Base-by-base conservation (phyloP, 2,888 invertebrate species). In the Disparrhopalites patrizii region DNA sequence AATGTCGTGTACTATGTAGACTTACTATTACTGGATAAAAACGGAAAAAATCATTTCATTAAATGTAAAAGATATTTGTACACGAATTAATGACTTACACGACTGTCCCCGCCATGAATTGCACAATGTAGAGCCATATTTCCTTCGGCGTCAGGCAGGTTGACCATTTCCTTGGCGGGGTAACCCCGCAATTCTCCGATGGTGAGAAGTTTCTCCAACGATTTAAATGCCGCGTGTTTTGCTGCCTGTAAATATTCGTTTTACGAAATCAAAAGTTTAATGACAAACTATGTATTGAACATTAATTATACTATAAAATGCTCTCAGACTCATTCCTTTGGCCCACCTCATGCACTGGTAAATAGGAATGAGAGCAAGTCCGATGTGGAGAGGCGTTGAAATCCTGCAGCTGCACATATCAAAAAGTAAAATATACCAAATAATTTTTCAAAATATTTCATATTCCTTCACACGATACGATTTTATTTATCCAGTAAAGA, bases 161-260 rank as follows among this genome's bases (percentile, higher is more conserved):
- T 87, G 75, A 93, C 87, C 87, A 93, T 89, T 76, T 87, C 86
- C 73, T 87, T 88, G 33, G 91, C 82, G 0, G 86, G 85, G 77
- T 89, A 89, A 0, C 91, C 92, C 8, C 30, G n/a, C 3, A 84
- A 81, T 4, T 43, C 43, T 79, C 91, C 90, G 4, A 90, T 90
- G 87, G 89, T 88, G 1, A 90, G 82, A 71, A 90, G 84, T 57
- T 90, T 88, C 77, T 91, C 89, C 84, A 93, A 85, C 13, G 91
- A 89, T 76, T 87, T 85, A 0, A 90, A 90, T 2, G 92, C 89
- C 15, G 91, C 91, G 81, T 91, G 90, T 78, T 91, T 91, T 5
- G 92, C 91, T 1, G 93, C 93, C 76, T 91, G 88, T 79, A 93
- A 36, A 20, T 30, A 10, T 7, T 36, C n/a, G n/a, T n/a, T n/a